Evolutionary conservation across 2,113 vertebrate genomes (phyloP), one percentile per base, ranked within the genome.

Genomic region (Otus sunia): DNA sequence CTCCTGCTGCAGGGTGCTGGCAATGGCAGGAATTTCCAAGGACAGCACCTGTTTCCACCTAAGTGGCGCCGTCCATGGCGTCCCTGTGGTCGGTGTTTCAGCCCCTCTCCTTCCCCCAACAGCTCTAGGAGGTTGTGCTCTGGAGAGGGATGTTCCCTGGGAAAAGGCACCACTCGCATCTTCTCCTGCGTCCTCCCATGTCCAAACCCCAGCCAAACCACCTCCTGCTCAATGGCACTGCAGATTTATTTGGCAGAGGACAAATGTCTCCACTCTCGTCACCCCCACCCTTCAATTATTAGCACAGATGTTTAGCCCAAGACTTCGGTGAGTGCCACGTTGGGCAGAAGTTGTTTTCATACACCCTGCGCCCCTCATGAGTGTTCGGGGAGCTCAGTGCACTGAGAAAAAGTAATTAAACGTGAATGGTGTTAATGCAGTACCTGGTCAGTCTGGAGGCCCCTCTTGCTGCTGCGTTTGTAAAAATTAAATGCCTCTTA

Each of bases 401-500:
- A 25, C 52, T 1, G 3, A 93, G 92, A 78, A 58, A 94, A 96
- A 96, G 91, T 94, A 97, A 96, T 97, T 97, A 97, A 97, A 97
- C 3, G 36, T 90, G 92, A 96, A 71, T 80, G 30, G 34, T 64
- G 78, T 96, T 96, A 96, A 72, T 96, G 92, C 88, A 71, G 74
- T 89, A 95, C 95, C 96, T 96, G 92, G 85, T 92, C 90, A 85
- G 79, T 95, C 68, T 56, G 77, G 85, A 97, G 89, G 86, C 93
- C 96, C 76, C 75, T 87, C 86, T 97, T 93, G 85, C 95, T 19
- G 27, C 92, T 59, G 68, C n/a, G 10, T 95, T 96, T 93, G 97
- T 94, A 96, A 96, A 97, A 98, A 97, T 96, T 95, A 97, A 97
- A 97, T 95, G 91, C 77, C 85, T 97, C 97, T 98, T 98, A 97